phyloP scores from a whole-genome alignment of 2,888 invertebrate species.

The Tethea ocularis region DNA sequence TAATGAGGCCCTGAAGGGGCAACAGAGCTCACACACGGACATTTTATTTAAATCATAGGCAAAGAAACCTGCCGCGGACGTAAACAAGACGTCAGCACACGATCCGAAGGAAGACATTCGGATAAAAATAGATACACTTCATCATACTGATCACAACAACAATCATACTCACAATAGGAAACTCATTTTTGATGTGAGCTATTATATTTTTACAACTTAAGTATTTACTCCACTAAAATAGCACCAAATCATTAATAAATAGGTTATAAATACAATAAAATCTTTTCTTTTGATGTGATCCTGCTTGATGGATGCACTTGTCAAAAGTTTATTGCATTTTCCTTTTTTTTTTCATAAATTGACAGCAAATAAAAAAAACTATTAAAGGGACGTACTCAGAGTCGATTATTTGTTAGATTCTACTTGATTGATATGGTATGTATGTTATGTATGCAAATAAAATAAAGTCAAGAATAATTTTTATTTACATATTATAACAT shows the following conservation, averaged over 20 bases:
- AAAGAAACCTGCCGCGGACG: slow-evolving; percentile 43
- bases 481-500: too few species aligned
- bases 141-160: slow-evolving; percentile 16
- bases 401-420: not conserved
- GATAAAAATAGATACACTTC: slow-evolving; percentile 66
- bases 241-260: slow-evolving; percentile 67
- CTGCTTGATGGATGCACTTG: not conserved
- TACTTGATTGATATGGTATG: too few species aligned
- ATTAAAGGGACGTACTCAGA: not conserved
- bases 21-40: slow-evolving; percentile 17
- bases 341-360: not conserved
- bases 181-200: slow-evolving; percentile 77
- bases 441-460: too few species aligned
- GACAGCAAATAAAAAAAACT: not conserved
- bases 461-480: too few species aligned
- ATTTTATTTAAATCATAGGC: slow-evolving; percentile 32
- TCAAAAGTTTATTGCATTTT: not conserved
- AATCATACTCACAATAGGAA: slow-evolving; percentile 85
- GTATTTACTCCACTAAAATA: slow-evolving; percentile 43
- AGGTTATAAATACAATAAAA: slow-evolving; percentile 36
- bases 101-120: slow-evolving; percentile 49
- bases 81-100: slow-evolving; percentile 68
- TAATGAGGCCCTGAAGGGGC: slow-evolving; percentile 25
- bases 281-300: slow-evolving; percentile 11
- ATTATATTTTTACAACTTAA: slow-evolving; percentile 36